Evolutionary conservation across 2,888 invertebrate genomes (phyloP), one percentile per base, ranked within the genome.

Genomic region (Aspidiotus rigidus): DNA sequence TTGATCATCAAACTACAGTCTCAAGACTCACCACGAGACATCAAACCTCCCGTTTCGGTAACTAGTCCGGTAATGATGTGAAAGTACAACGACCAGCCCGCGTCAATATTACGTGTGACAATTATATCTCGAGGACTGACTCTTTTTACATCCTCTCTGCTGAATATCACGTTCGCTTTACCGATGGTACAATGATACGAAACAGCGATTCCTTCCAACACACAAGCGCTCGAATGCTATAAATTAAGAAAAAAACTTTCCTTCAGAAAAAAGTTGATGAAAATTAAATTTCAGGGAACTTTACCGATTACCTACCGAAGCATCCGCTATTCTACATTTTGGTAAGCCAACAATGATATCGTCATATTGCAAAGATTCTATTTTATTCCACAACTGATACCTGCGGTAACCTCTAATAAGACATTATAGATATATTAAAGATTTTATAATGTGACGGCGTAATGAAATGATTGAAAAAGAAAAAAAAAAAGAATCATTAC

Each of bases 51-150:
- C 0, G 90, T 80, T 77, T 92, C 91, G 0, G 90, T 91, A 9
- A 89, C 86, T 62, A 91, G 83, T 9, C 90, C 92, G 0, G 84
- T 80, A 16, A 92, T 77, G 62, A 90, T 81, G 0, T 90, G 89
- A 77, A 91, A 92, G 79, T 90, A 90, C 0, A 90, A 90, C 2
- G 87, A 86, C 91, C 91, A 92, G 1, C 88, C 90, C 73, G 91
- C 86, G 76, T 92, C 91, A 0, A 90, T 90, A 56, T 84, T 83
- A 73, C 82, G 82, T 0, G 90, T 89, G 73, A 92, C 85, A 73
- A 92, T 79, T 72, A 92, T 82, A 75, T 92, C 91, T 0, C 88
- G 88, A 72, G 79, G 77, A 74, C 81, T 78, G 61, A 85, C 77
- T 70, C 80, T 76, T 10, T 78, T 77, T 54, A 81, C 79, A 75